Conservation (phyloP, 2,888 invertebrate species). For the Taenaris catops region DNA sequence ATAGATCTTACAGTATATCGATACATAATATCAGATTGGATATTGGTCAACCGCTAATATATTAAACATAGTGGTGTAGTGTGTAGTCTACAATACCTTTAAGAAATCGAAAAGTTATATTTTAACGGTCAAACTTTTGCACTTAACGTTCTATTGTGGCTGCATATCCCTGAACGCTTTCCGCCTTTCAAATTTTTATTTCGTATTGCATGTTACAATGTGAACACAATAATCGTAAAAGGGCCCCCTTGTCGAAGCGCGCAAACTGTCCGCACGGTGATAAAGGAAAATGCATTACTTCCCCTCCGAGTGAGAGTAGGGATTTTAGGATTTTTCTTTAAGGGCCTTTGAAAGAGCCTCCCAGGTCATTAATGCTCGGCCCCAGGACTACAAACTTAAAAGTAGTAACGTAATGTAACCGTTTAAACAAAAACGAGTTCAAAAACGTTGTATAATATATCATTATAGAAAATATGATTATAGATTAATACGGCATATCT, state of each 20-base stretch:
- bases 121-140: conserved; percentile 7
- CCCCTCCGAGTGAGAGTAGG: conserved; percentile 52
- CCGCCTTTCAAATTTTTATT: conserved; percentile 12
- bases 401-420: no score
- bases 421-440: no score
- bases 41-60: no score
- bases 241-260: conserved; percentile 61
- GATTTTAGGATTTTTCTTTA: conserved; percentile 62
- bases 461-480: no score
- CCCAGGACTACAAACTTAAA: conserved; percentile 59
- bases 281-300: conserved; percentile 78
- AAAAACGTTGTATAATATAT: no score
- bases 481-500: no score
- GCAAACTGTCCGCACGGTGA: conserved; percentile 69
- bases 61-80: no score
- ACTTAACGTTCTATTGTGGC: conserved; percentile 6
- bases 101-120: conserved; percentile 4
- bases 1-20: no score
- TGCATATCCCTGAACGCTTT: conserved; percentile 6
- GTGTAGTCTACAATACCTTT: no score
- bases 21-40: no score
- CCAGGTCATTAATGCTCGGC: conserved; percentile 60
- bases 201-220: conserved; percentile 32
- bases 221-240: conserved; percentile 75
- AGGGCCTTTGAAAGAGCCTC: conserved; percentile 65